These are phyloP conservation scores for Epinephelus fuscoguttatus DNA, from an alignment of 2,113 vertebrate genomes.

Conservation along the genomic window DNA sequence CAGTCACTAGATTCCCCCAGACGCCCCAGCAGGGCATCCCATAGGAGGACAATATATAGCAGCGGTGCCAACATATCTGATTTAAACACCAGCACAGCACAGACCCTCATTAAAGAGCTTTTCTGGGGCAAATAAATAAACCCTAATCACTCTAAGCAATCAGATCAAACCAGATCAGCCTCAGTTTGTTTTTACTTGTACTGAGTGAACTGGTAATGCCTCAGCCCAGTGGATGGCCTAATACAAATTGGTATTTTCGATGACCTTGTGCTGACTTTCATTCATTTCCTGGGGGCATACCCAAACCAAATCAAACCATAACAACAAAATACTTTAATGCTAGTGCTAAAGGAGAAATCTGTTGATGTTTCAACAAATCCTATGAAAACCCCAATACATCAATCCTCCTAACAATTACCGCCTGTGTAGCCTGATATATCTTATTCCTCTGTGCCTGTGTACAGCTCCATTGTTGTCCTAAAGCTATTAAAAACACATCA, in stretches of 20 bases:
- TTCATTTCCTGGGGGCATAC: constrained; percentile 1
- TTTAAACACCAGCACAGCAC: constrained; percentile 46
- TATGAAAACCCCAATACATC: too few relatives aligned
- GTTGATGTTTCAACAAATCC: neutral
- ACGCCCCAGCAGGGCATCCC: constrained; percentile 33
- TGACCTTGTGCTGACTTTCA: constrained; percentile 28
- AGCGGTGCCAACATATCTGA: constrained; percentile 22
- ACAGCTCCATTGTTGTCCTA: neutral
- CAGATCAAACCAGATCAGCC: constrained; percentile 63
- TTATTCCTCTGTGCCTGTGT: fast-evolving
- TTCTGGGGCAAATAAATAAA: constrained; percentile 51
- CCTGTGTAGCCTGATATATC: too few relatives aligned
- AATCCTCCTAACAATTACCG: too few relatives aligned
- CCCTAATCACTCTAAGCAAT: constrained; percentile 63
- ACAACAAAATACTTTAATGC: neutral
- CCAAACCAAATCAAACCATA: neutral
- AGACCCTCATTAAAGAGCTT: constrained; percentile 68
- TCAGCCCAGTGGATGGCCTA: constrained; percentile 3
- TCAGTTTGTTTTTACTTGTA: constrained; percentile 19
- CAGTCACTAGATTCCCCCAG: constrained; percentile 29
- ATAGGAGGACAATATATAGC: constrained; percentile 41
- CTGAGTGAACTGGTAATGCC: constrained; percentile 1
- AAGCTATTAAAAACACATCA: neutral
- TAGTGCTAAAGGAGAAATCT: neutral
- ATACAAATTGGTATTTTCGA: constrained; percentile 8